Conservation (phyloP, 2,888 invertebrate species). For the Tenthredo distinguenda region DNA sequence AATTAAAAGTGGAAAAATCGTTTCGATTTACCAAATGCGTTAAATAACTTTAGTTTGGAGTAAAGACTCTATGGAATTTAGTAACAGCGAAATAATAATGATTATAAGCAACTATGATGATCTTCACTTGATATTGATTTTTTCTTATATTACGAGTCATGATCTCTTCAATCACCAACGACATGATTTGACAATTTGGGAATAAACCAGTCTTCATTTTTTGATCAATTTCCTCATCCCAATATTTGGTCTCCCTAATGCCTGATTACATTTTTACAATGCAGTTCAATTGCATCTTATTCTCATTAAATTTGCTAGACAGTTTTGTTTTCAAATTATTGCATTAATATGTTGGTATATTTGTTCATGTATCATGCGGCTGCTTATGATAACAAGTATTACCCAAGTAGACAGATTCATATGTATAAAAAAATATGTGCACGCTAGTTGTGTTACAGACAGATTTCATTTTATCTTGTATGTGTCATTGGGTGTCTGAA, state of each 20-base stretch:
- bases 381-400: neutral
- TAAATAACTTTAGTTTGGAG: neutral
- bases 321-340: neutral
- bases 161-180: neutral
- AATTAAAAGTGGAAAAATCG: neutral
- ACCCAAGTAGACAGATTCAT: neutral
- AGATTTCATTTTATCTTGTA: neutral
- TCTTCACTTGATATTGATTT: neutral
- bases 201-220: neutral
- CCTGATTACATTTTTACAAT: neutral
- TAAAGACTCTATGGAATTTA: neutral
- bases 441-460: neutral
- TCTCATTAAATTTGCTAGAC: neutral
- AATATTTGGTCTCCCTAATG: neutral
- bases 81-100: neutral
- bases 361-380: neutral
- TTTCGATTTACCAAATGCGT: neutral
- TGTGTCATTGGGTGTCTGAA: neutral
- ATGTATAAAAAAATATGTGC: neutral
- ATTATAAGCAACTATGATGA: neutral
- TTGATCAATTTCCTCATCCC: neutral
- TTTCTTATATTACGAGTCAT: neutral
- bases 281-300: neutral
- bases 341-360: neutral
- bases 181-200: slow-evolving; percentile 6